Evolutionary conservation across 2,113 vertebrate species (phyloP).

Genomic region (Saccopteryx bilineata): DNA sequence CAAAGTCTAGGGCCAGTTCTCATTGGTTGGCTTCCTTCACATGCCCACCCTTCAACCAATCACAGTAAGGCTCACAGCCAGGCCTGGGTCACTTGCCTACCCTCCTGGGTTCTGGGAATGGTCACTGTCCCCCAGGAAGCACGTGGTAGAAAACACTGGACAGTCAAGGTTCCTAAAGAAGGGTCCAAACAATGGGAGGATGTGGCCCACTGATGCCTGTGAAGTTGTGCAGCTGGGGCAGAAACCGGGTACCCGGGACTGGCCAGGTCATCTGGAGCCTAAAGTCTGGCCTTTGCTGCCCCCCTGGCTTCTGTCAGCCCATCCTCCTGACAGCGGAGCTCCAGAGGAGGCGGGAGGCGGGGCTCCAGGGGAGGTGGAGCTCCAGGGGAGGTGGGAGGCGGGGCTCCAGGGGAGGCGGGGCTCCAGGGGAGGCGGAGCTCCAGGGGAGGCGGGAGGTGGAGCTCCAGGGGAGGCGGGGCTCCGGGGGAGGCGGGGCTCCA

Average conservation of each 20-base stretch:
- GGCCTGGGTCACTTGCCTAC: not conserved
- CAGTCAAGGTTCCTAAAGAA: not conserved
- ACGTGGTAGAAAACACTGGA: not conserved
- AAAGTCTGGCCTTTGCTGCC: not conserved
- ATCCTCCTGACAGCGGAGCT: not conserved
- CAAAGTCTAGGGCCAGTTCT: constrained; percentile 13
- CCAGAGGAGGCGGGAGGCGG: too few species aligned
- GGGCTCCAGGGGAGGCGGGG: too few species aligned
- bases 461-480: too few species aligned
- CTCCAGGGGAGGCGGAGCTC: too few species aligned
- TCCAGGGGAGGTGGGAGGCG: too few species aligned
- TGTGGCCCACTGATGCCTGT: too few species aligned
- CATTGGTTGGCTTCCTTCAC: not conserved
- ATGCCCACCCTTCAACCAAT: not conserved
- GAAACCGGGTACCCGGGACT: not conserved
- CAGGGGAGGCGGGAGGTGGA: too few species aligned
- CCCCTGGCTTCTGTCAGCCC: not conserved
- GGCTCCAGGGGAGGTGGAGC: too few species aligned
- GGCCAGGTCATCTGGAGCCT: not conserved
- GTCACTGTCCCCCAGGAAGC: not conserved
- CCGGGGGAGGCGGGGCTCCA: too few species aligned
- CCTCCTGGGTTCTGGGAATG: not conserved
- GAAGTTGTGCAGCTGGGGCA: not conserved
- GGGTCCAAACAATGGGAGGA: not conserved
- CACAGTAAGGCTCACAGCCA: not conserved